Conservation (phyloP, 2,797 vertebrate species). For the Echiichthys vipera region DNA sequence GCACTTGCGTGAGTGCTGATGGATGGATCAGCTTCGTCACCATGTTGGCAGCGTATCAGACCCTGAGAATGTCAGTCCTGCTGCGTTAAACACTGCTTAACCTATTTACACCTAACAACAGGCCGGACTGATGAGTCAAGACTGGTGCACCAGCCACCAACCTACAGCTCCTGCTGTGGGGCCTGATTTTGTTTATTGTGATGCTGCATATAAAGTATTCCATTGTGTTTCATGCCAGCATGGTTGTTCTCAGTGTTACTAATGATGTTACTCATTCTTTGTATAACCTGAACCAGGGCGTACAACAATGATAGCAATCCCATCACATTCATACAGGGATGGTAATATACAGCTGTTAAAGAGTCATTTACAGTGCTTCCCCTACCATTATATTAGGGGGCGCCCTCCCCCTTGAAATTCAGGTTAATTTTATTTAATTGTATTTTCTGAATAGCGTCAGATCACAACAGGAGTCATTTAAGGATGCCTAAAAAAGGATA, state of each 20-base stretch:
- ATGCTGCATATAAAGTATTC: not conserved
- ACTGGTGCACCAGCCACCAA: constrained; percentile 3
- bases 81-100: constrained; percentile 55
- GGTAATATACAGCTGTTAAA: no score
- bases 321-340: no score
- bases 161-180: not conserved
- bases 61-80: constrained; percentile 16
- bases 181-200: not conserved
- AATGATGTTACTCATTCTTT: no score
- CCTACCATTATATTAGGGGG: no score
- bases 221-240: not conserved
- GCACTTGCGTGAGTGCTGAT: constrained; percentile 32
- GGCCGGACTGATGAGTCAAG: constrained; percentile 43
- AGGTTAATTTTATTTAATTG: no score
- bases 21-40: constrained; percentile 44
- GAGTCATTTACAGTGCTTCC: no score
- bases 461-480: no score
- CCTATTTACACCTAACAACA: constrained; percentile 53
- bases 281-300: no score
- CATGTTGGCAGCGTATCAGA: constrained; percentile 42
- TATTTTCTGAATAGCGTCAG: no score
- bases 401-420: no score
- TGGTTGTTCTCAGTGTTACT: not conserved
- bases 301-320: no score
- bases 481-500: no score